These are phyloP conservation scores for Aphelinus certus DNA, from an alignment of 1,140 invertebrate species.

Conservation along the genomic window DNA sequence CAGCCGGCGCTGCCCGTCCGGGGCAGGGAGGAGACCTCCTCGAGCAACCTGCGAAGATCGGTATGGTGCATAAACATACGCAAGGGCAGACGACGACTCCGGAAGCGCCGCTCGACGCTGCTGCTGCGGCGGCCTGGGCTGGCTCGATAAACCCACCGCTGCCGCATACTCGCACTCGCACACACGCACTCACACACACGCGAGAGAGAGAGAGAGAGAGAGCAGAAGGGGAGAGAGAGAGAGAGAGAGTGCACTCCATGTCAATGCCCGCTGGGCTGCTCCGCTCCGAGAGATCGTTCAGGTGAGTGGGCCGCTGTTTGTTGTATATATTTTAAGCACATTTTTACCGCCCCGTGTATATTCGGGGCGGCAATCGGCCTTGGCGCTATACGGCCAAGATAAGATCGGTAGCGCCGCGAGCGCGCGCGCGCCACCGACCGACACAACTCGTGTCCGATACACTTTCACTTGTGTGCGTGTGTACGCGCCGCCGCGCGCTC, in stretches of 20 bases:
- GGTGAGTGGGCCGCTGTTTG: slow-evolving; percentile 39
- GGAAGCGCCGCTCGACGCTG: slow-evolving; percentile 30
- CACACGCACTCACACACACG: background rate
- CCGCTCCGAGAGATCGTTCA: slow-evolving; percentile 31
- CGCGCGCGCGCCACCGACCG: no score
- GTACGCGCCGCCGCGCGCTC: no score
- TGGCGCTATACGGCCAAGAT: no score
- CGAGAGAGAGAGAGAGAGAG: slow-evolving; percentile 33
- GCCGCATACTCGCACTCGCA: background rate
- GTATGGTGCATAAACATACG: slow-evolving; percentile 63
- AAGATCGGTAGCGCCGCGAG: no score
- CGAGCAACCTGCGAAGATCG: slow-evolving; percentile 56
- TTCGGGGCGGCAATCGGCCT: no score
- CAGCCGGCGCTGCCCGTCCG: background rate
- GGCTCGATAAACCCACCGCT: slow-evolving; percentile 38
- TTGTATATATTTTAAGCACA: slow-evolving; percentile 5
- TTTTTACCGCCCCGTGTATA: no score
- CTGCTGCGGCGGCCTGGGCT: slow-evolving; percentile 34
- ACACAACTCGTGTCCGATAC: no score
- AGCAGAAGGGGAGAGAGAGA: slow-evolving; percentile 26
- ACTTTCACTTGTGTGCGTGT: no score
- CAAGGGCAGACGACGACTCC: slow-evolving; percentile 60
- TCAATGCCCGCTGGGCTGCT: slow-evolving; percentile 36
- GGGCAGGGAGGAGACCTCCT: background rate
- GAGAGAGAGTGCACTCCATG: slow-evolving; percentile 33